These are phyloP conservation scores for Dryocosmus kuriphilus DNA, from an alignment of 2,888 invertebrate genomes.

Conservation along the genomic window DNA sequence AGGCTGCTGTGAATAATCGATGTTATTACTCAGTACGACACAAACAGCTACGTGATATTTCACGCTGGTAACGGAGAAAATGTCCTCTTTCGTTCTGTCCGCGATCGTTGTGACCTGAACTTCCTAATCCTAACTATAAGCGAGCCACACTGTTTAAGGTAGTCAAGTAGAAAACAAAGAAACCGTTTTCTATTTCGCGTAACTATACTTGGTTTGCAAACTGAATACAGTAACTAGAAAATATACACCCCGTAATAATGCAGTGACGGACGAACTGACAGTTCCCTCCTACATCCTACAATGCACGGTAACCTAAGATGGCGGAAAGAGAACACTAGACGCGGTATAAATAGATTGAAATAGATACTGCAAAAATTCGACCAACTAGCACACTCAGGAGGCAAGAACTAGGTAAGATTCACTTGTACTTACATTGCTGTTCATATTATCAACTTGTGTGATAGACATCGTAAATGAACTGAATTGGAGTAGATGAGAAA, in stretches of 20 bases:
- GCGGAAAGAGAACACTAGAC: slow-evolving; percentile 47
- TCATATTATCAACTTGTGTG: neutral
- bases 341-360: slow-evolving; percentile 32
- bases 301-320: slow-evolving; percentile 54
- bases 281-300: slow-evolving; percentile 52
- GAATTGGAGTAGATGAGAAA: neutral
- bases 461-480: neutral
- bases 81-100: slow-evolving; percentile 33
- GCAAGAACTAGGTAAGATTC: neutral
- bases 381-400: neutral
- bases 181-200: neutral
- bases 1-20: neutral
- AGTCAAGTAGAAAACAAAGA: neutral
- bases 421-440: neutral
- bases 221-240: slow-evolving; percentile 1
- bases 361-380: neutral
- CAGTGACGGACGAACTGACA: slow-evolving; percentile 49
- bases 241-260: neutral
- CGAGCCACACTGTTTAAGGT: neutral
- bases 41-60: slow-evolving; percentile 33
- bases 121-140: neutral
- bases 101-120: slow-evolving; percentile 10
- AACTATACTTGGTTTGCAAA: neutral
- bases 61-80: slow-evolving; percentile 23
- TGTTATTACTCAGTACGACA: slow-evolving; percentile 13